Evolutionary conservation across 2,888 invertebrate genomes (phyloP).

Genomic region (Ganaspis brasiliensis): DNA sequence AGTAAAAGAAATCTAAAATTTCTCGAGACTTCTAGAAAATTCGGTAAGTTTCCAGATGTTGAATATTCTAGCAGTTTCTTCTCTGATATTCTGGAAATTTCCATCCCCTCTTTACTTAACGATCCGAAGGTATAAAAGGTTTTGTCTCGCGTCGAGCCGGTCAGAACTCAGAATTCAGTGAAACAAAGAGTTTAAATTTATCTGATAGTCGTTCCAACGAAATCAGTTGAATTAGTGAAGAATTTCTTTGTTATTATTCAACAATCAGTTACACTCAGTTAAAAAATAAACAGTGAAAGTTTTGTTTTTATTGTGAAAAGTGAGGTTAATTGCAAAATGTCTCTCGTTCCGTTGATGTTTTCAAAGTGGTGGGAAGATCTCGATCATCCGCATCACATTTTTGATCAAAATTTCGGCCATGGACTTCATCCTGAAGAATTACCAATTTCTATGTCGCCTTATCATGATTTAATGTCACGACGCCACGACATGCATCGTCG

Average conservation of each 20-base stretch:
- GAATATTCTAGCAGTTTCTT: slow-evolving; percentile 2
- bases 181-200: slow-evolving; percentile 48
- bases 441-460: background rate
- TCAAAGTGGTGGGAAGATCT: slow-evolving; percentile 93
- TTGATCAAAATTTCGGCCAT: slow-evolving; percentile 91
- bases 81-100: background rate
- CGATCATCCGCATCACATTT: slow-evolving; percentile 87
- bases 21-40: slow-evolving; percentile 30
- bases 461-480: background rate
- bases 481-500: slow-evolving; percentile 18
- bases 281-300: too few species aligned
- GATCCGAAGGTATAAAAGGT: background rate
- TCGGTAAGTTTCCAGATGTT: background rate
- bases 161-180: too few species aligned
- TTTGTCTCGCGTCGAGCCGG: slow-evolving; percentile 17
- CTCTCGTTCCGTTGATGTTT: slow-evolving; percentile 89
- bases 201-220: slow-evolving; percentile 39
- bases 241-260: too few species aligned
- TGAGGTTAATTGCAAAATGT: slow-evolving; percentile 83
- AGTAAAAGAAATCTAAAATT: slow-evolving; percentile 13
- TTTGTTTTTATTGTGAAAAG: slow-evolving; percentile 84
- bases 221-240: too few species aligned
- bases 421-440: slow-evolving; percentile 85
- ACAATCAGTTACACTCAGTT: too few species aligned
- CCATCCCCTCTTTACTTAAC: background rate